Conservation (phyloP, 2,797 vertebrate genomes). For the Cygnus olor region DNA sequence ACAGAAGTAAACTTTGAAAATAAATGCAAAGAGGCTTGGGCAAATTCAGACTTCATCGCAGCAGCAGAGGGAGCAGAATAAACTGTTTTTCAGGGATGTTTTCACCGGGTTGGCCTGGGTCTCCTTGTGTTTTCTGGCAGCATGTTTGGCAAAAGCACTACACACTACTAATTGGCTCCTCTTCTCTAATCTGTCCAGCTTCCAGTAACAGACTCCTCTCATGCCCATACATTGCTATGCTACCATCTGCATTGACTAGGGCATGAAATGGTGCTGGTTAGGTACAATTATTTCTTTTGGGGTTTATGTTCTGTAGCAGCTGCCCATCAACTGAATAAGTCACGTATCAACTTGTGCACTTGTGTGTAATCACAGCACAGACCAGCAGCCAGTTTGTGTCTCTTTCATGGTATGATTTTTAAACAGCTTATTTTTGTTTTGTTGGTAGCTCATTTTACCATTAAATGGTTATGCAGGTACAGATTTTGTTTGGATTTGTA, state of each 20-base stretch:
- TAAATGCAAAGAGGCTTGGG: not conserved
- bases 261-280: rapidly evolving
- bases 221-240: rapidly evolving
- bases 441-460: not conserved
- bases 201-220: not conserved
- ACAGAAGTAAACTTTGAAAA: not conserved
- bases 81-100: not conserved
- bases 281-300: not conserved
- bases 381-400: not conserved
- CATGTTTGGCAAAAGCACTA: not conserved
- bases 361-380: not conserved
- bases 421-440: not conserved
- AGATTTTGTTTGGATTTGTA: not conserved
- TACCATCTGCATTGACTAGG: not conserved
- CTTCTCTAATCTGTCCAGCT: not conserved
- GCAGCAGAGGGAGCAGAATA: not conserved
- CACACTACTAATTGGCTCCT: not conserved
- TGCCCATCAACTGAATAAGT: not conserved
- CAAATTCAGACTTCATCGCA: not conserved
- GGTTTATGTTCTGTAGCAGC: not conserved
- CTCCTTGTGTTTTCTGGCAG: not conserved
- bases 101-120: not conserved
- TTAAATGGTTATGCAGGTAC: not conserved
- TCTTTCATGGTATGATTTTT: not conserved
- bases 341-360: not conserved